These are phyloP conservation scores for Drosophila limbata DNA, from an alignment of 2,888 invertebrate genomes.

Conservation along the genomic window DNA sequence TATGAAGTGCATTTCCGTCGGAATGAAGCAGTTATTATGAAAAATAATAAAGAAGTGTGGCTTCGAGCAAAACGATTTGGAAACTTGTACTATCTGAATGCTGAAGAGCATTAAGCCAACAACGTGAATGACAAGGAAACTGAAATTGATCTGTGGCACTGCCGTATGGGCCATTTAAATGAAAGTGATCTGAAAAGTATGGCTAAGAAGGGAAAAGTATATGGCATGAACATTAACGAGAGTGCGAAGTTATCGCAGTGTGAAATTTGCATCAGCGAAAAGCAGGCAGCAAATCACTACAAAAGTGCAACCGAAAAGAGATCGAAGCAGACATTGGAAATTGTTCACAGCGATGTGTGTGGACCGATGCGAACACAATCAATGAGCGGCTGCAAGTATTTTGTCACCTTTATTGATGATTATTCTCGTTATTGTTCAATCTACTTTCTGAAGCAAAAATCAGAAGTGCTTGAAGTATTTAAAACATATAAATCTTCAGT, in stretches of 20 bases:
- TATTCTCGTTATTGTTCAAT: neutral
- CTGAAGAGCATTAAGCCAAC: neutral
- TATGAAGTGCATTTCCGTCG: too few species aligned
- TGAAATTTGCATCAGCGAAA: conserved; percentile 11
- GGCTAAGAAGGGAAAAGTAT: neutral
- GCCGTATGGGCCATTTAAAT: conserved; percentile 14
- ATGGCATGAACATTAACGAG: neutral
- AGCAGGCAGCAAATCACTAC: neutral
- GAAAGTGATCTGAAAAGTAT: conserved; percentile 5
- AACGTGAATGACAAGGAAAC: neutral
- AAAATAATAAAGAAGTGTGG: too few species aligned
- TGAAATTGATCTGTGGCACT: conserved; percentile 3
- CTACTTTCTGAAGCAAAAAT: conserved; percentile 4
- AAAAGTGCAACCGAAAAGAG: neutral
- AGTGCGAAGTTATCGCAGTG: neutral
- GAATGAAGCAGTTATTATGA: too few species aligned
- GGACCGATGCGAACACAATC: conserved; percentile 5
- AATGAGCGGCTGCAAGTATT: neutral
- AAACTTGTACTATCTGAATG: too few species aligned
- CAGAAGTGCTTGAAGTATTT: neutral
- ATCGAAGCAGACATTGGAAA: neutral
- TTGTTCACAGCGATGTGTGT: conserved; percentile 2
- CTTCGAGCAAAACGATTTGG: too few species aligned
- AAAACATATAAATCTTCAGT: neutral
- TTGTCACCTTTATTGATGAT: conserved; percentile 1